Base-by-base conservation (phyloP, 2,113 vertebrate species). In the Zeus faber region DNA sequence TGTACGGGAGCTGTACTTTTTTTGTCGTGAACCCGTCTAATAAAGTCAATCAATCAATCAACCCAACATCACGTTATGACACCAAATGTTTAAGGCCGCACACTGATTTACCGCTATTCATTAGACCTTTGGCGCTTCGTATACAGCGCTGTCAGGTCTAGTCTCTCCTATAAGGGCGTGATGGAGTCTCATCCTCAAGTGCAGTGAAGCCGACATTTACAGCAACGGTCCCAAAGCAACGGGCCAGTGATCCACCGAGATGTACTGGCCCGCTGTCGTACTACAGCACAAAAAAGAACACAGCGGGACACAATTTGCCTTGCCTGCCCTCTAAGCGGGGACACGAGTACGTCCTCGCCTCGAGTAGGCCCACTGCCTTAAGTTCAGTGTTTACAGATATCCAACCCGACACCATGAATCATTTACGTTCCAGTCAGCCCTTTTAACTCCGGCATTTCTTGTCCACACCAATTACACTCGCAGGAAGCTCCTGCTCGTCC, bases 381-480 rank as follows among this genome's bases (percentile, higher is more conserved):
- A 75, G 73, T 81, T 83, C 72, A 77, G 66, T 7, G 49, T 74
- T 83, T 75, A 81, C 63, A 77, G 74, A 80, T 79, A 83, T 80
- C 67, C 57, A 80, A 53, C 17, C 58, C 46, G 57, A 73, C 53
- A 62, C 58, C 66, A 84, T 87, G 64, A 85, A 85, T 81, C 74
- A 87, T 85, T 87, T 80, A 80, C 68, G 59, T 54, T 77, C 74
- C 75, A 35, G 45, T 75, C 76, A 80, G 62, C 64, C 62, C 57
- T 71, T 54, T 58, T 72, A 52, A 65, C 67, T 72, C 79, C 79
- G 56, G 74, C 76, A 73, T 72, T 77, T 58, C 61, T 8, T 69
- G 71, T 69, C 72, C 58, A 72, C 69, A 80, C 64, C 68, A 72
- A 80, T 85, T 81, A 82, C 67, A 40, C 51, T 65, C 79, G 70